Percentiles rank a stretch among this genome's conserved stretches.
These are phyloP conservation scores for Altica lythri DNA, from an alignment of 2,888 invertebrate species.

Conservation along the genomic window DNA sequence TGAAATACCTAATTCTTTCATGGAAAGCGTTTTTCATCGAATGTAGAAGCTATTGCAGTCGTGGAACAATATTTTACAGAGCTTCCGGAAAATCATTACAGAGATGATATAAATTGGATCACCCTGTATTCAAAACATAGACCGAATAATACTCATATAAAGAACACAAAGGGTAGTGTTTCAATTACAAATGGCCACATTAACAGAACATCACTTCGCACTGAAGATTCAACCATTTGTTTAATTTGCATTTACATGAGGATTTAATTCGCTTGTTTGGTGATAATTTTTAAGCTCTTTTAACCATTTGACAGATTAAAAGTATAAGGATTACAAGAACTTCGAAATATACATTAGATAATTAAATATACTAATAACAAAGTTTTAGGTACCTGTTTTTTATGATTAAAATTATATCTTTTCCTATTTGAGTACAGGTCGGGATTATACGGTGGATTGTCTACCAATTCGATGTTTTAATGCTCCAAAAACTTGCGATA, in stretches of 20 bases:
- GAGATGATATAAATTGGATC: constrained; percentile 9
- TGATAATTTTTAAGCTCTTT: constrained; percentile 24
- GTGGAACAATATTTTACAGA: too few species aligned
- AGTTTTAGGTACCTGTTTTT: too few species aligned
- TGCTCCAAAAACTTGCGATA: too few species aligned
- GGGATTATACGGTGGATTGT: too few species aligned
- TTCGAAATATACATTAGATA: neutral
- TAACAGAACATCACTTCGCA: constrained; percentile 48
- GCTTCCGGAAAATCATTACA: too few species aligned
- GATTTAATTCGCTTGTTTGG: constrained; percentile 31
- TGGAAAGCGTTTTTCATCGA: too few species aligned
- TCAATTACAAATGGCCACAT: constrained; percentile 54
- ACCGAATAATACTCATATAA: constrained; percentile 33
- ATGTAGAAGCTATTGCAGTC: too few species aligned
- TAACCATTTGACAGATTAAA: constrained; percentile 22
- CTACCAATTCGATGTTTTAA: too few species aligned
- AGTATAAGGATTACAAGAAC: neutral
- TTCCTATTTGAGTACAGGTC: too few species aligned
- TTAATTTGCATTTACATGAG: constrained; percentile 41
- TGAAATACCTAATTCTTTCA: too few species aligned
- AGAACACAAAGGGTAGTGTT: constrained; percentile 48
- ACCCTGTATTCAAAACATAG: constrained; percentile 14
- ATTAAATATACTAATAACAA: too few species aligned
- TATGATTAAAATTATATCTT: too few species aligned
- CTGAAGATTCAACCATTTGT: constrained; percentile 34